Evolutionary conservation across 2,797 vertebrate species (phyloP).

Genomic region (Sylvia borin): DNA sequence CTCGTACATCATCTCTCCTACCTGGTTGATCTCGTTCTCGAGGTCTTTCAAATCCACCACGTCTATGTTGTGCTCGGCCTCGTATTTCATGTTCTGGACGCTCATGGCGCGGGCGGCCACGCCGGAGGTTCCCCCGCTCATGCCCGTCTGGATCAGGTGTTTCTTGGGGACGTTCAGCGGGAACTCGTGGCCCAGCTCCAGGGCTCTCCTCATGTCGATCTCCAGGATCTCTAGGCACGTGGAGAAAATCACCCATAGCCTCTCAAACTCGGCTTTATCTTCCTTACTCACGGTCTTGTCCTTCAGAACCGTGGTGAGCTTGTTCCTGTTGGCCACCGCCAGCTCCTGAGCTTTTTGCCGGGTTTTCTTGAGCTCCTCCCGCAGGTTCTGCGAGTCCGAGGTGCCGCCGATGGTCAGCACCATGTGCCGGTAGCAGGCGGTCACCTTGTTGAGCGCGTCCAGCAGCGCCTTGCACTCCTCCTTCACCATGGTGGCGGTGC

Average conservation of each 20-base stretch:
- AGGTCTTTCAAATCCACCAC: constrained; percentile 87
- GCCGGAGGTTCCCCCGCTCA: constrained; percentile 87
- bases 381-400: constrained; percentile 93
- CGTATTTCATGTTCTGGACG: constrained; percentile 92
- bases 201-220: constrained; percentile 92
- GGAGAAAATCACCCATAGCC: constrained; percentile 95
- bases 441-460: constrained; percentile 92
- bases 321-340: constrained; percentile 87
- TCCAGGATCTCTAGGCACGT: constrained; percentile 96
- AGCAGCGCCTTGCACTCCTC: constrained; percentile 95
- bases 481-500: constrained; percentile 81
- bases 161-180: constrained; percentile 89
- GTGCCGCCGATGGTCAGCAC: constrained; percentile 93
- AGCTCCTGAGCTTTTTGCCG: constrained; percentile 94
- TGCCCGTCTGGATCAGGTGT: constrained; percentile 94
- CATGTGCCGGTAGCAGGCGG: constrained; percentile 93
- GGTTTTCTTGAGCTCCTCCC: constrained; percentile 92
- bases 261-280: constrained; percentile 91
- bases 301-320: constrained; percentile 87
- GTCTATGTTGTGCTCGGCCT: constrained; percentile 88
- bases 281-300: constrained; percentile 87
- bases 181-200: constrained; percentile 92
- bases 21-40: constrained; percentile 89
- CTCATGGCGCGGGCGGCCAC: constrained; percentile 93
- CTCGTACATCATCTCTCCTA: constrained; percentile 94